These are phyloP conservation scores for Benitochromis conjunctus DNA, from an alignment of 2,113 vertebrate genomes.

Conservation along the genomic window DNA sequence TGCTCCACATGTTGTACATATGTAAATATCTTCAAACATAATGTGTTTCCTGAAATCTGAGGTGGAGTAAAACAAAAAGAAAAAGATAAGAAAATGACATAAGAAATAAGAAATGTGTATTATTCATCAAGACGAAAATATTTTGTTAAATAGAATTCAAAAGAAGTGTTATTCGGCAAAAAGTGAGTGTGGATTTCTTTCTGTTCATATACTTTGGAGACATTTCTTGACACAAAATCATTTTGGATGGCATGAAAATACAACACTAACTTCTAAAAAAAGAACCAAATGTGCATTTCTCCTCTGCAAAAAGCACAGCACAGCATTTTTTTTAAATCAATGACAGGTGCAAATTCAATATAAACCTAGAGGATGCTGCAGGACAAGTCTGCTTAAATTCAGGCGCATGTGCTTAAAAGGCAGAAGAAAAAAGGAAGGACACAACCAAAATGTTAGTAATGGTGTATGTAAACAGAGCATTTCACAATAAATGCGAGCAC, in stretches of 20 bases:
- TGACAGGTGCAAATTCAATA: neutral
- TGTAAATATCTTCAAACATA: slow-evolving; percentile 72
- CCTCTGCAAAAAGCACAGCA: neutral
- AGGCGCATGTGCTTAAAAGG: neutral
- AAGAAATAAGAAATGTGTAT: slow-evolving; percentile 80
- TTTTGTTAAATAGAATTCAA: slow-evolving; percentile 96
- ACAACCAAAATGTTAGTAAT: neutral
- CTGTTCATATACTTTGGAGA: neutral
- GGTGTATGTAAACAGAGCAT: neutral
- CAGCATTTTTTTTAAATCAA: neutral
- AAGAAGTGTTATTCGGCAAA: slow-evolving; percentile 81
- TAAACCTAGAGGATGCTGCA: neutral
- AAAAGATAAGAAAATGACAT: neutral
- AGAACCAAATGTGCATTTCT: neutral
- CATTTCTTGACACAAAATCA: neutral
- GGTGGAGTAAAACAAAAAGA: slow-evolving; percentile 48
- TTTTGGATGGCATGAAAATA: neutral
- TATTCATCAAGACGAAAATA: slow-evolving; percentile 82
- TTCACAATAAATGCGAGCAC: neutral
- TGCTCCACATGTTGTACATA: slow-evolving; percentile 59
- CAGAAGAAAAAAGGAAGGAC: neutral
- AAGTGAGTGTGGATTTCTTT: slow-evolving; percentile 50
- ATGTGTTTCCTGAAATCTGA: slow-evolving; percentile 73
- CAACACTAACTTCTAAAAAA: neutral
- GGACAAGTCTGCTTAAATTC: neutral